Evolutionary conservation across 2,113 vertebrate genomes (phyloP).

Genomic region (Pedionomus torquatus): DNA sequence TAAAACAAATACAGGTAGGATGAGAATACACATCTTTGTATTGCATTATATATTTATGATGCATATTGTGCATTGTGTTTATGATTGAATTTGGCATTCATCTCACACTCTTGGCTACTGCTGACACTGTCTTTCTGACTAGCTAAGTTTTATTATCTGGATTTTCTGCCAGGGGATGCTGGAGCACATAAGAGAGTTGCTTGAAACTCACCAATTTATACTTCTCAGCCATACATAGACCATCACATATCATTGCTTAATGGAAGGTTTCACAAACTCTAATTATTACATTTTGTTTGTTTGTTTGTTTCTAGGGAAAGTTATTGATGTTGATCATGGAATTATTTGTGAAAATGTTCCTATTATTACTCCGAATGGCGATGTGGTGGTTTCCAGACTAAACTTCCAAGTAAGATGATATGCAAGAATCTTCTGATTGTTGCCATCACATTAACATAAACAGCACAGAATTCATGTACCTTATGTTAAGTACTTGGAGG

Average conservation of each 20-base stretch:
- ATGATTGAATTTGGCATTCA: not conserved
- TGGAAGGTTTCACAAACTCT: conserved; percentile 6
- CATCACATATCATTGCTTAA: not conserved
- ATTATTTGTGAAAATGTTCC: conserved; percentile 97
- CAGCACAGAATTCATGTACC: conserved; percentile 73
- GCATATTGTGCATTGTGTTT: not conserved
- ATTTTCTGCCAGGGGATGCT: not conserved
- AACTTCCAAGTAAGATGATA: conserved; percentile 92
- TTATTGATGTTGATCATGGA: conserved; percentile 96
- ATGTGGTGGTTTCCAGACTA: conserved; percentile 93
- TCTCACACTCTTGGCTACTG: not conserved
- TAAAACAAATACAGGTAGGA: not conserved
- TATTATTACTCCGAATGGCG: conserved; percentile 96
- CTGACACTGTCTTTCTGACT: not conserved
- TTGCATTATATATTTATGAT: not conserved
- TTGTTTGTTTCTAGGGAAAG: conserved; percentile 81
- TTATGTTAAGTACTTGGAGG: conserved; percentile 77
- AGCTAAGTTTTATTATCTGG: not conserved
- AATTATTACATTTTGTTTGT: not conserved
- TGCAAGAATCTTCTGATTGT: conserved; percentile 78
- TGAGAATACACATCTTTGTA: not conserved
- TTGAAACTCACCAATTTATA: not conserved
- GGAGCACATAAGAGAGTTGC: not conserved
- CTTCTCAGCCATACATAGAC: not conserved
- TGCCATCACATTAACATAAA: conserved; percentile 75